Base-by-base conservation (phyloP, 1,140 invertebrate genomes). In the Drosophila pallidifrons region DNA sequence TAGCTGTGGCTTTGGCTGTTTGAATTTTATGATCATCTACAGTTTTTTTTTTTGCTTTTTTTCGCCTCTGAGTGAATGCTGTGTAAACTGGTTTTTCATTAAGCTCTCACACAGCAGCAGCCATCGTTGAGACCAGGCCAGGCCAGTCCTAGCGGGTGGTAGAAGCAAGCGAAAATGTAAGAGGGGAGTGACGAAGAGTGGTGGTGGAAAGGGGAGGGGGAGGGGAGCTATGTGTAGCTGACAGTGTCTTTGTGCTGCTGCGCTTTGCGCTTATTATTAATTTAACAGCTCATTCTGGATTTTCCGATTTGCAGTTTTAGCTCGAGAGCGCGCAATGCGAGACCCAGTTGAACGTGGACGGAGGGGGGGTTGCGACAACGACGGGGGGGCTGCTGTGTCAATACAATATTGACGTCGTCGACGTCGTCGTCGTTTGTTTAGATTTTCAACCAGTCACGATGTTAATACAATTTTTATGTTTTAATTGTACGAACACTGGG, bases 391-490 rank as follows among this genome's bases (percentile, higher is more conserved):
- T 25, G 20, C 15, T 15, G 35, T 52, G 35, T 41, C 77, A 77
- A 68, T 69, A 16, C 63, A 67, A 80, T 66, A 74, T 73, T 55
- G 70, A 74, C 64, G 64, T 64, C 58, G 32, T 32, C 30, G 70
- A 67, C 63, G 64, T 64, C 58, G 32, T 6, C 46, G 69, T 38
- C 20, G 59, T 71, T 58, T 64, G 52, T 51, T 51, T 43, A 32
- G 35, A 5, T 73, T 75, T 78, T 83, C 71, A 82, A 70, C 83
- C 69, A 88, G 83, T 88, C 83, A 88, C 83, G 83, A 89, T 83
- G 81, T 83, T 88, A 88, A 89, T 88, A 89, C 83, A 83, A 88
- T 88, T 88, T 88, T 79, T 63, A 82, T 81, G 80, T 89, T 88
- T 89, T 88, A 88, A 88, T 88, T 83, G 80, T 59, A 60, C 64